Evolutionary conservation across 1,140 invertebrate species (phyloP), one percentile per base, ranked within the genome.

Genomic region (Thaumetopoea pityocampa): DNA sequence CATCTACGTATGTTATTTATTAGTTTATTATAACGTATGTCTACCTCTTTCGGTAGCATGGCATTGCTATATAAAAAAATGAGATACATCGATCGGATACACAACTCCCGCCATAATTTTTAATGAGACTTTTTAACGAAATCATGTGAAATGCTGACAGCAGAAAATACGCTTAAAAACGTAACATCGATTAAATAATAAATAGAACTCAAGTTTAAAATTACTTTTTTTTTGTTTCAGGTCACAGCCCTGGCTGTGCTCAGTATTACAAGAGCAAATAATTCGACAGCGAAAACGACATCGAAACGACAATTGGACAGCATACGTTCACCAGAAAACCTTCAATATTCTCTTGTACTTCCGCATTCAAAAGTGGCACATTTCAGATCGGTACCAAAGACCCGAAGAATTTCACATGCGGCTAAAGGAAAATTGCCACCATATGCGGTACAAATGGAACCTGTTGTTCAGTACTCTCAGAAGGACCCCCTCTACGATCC

Each of bases 371-470:
- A 81, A 51, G 82, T 86, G n/a, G 41, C 73, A 2, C 77, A 80
- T 30, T 87, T 79, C 42, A 76, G 86, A 45, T 70, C 85, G 22
- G 45, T 86, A 16, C 70, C 59, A 16, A 83, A 71, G 51, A 83
- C 71, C 45, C 58, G 81, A 27, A 85, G 87, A 71, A 83, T 85
- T 44, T 85, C 85, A 51, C 81, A 86, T 61, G 77, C 77, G 18
- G 65, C 79, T 17, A 80, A 78, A 44, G 73, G 70, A 19, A 82
- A 76, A 34, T 43, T 84, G 19, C 91, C 92, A 8, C 89, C 91
- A 0, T 93, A 93, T 56, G 92, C 92, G 0, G 92, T 93, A 0
- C 91, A 91, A 67, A 93, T 93, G 92, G 92, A 93, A 68, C 92
- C 92, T 2, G 86, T 92, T 12, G 89, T 92, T 2, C 91, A 92